Percentiles rank a stretch among this genome's conserved stretches.
Evolutionary conservation across 2,797 vertebrate genomes (phyloP).

Genomic region (Semotilus atromaculatus): DNA sequence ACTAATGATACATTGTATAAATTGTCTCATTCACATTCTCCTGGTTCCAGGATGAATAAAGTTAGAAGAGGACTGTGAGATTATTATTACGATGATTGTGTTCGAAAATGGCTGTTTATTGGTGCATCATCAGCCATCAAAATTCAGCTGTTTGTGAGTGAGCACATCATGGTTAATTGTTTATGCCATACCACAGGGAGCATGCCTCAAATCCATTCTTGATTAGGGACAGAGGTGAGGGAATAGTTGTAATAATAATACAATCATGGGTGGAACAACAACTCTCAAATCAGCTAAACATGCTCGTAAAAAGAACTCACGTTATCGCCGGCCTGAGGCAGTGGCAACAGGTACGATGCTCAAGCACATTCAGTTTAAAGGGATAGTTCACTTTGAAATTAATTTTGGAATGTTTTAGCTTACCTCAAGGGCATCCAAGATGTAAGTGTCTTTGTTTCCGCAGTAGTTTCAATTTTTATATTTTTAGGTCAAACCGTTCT

Average conservation of each 20-base stretch:
- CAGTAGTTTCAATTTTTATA: too few relatives aligned
- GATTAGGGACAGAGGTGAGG: background rate
- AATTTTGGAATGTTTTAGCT: too few relatives aligned
- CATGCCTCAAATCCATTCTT: background rate
- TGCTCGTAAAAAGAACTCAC: too few relatives aligned
- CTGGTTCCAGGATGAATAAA: conserved; percentile 9
- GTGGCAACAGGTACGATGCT: too few relatives aligned
- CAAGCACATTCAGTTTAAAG: too few relatives aligned
- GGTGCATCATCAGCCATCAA: conserved; percentile 6
- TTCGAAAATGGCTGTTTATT: conserved; percentile 27
- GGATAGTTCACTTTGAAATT: too few relatives aligned
- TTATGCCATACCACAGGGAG: background rate
- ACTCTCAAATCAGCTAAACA: background rate
- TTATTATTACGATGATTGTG: conserved; percentile 24
- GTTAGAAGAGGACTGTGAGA: conserved; percentile 28
- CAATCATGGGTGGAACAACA: background rate
- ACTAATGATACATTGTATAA: conserved; percentile 51
- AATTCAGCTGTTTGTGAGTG: conserved; percentile 14
- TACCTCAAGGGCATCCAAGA: too few relatives aligned
- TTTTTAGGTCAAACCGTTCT: too few relatives aligned
- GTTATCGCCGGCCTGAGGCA: too few relatives aligned
- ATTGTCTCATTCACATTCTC: conserved; percentile 10
- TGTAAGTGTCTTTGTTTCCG: too few relatives aligned
- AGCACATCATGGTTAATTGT: background rate
- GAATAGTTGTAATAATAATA: background rate